Percentiles rank a stretch among this genome's conserved stretches.
phyloP scores from a whole-genome alignment of 2,113 vertebrate genomes.

The Aspidoscelis tigris region DNA sequence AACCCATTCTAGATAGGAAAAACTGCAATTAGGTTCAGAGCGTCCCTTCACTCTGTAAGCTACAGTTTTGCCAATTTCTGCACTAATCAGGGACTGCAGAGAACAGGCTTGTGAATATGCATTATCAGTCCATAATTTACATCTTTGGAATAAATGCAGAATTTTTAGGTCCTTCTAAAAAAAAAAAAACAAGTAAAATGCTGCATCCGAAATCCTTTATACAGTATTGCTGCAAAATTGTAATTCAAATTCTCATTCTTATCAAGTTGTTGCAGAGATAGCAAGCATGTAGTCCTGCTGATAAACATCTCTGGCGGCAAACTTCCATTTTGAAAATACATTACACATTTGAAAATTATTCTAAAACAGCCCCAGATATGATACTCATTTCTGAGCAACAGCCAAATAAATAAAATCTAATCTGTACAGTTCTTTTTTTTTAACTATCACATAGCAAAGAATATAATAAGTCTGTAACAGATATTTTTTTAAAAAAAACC shows the following conservation, averaged over 20 bases:
- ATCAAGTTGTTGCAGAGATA: conserved; percentile 27
- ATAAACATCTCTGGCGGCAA: conserved; percentile 36
- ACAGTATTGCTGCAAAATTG: conserved; percentile 20
- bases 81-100: no score
- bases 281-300: conserved; percentile 35
- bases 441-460: conserved; percentile 44
- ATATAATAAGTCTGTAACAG: conserved; percentile 9
- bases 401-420: not conserved
- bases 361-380: not conserved
- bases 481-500: no score
- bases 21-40: not conserved
- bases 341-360: conserved; percentile 46
- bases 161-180: not conserved
- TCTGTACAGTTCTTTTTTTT: conserved; percentile 33
- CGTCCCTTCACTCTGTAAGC: not conserved
- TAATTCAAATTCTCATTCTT: not conserved
- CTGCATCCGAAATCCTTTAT: no score
- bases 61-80: not conserved
- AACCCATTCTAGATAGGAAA: not conserved
- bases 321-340: conserved; percentile 48
- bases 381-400: not conserved
- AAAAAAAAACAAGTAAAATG: not conserved
- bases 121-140: not conserved
- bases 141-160: not conserved
- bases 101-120: not conserved